These are phyloP conservation scores for Gracilinanus agilis DNA, from an alignment of 2,113 vertebrate species.

Conservation along the genomic window DNA sequence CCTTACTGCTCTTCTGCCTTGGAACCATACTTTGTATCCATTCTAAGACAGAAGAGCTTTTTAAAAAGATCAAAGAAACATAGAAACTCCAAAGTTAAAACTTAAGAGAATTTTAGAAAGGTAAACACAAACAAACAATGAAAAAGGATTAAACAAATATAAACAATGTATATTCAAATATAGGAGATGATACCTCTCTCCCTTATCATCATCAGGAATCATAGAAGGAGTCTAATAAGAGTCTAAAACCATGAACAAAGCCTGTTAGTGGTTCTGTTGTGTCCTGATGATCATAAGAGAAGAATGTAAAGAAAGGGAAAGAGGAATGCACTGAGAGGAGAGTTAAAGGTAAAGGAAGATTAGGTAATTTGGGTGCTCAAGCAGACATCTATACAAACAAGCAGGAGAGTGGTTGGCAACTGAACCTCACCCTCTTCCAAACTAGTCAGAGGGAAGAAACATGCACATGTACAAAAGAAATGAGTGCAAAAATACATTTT, in stretches of 20 bases:
- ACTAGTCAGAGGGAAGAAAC: background rate
- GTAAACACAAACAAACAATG: background rate
- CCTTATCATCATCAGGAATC: background rate
- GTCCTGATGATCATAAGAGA: background rate
- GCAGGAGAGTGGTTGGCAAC: background rate
- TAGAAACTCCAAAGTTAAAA: background rate
- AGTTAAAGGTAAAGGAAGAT: background rate
- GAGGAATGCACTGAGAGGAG: background rate
- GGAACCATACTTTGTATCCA: too few species aligned
- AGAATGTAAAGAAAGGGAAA: background rate
- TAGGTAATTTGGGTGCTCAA: background rate
- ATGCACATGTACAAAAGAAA: too few species aligned
- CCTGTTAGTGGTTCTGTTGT: background rate
- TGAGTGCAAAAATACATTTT: background rate
- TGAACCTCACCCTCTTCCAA: background rate
- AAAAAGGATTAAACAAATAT: background rate
- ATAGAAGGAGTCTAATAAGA: background rate
- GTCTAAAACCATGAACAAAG: background rate
- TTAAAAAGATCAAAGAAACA: too few species aligned
- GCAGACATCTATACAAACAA: background rate
- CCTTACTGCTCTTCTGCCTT: too few species aligned
- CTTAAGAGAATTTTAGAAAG: background rate
- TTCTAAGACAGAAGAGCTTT: too few species aligned
- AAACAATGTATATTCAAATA: background rate
- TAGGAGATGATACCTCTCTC: background rate